These are phyloP conservation scores for Morone chrysops DNA, from an alignment of 2,113 vertebrate species.

Conservation along the genomic window DNA sequence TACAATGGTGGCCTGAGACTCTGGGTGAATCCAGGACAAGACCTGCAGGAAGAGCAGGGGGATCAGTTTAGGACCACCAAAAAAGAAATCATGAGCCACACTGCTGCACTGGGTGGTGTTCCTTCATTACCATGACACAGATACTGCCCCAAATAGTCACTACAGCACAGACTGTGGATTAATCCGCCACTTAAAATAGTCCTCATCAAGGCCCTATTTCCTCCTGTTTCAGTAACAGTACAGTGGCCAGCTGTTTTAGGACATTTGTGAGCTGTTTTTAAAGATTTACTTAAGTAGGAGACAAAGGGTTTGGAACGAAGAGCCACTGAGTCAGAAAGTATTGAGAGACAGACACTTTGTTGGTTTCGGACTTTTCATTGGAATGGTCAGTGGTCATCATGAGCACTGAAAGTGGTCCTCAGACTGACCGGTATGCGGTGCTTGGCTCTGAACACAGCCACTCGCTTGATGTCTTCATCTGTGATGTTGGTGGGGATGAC, in stretches of 20 bases:
- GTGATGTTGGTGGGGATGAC: conserved; percentile 93
- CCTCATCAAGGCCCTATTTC: no score
- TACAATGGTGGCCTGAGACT: conserved; percentile 94
- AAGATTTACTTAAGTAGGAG: neutral
- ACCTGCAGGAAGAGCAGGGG: conserved; percentile 80
- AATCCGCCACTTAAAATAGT: no score
- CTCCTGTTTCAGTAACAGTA: no score
- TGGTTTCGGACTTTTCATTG: no score
- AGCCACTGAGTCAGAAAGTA: neutral
- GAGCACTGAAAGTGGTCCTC: neutral
- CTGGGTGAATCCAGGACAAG: conserved; percentile 97
- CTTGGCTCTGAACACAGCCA: conserved; percentile 92
- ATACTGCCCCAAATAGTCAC: neutral
- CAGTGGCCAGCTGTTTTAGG: no score
- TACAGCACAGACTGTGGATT: no score
- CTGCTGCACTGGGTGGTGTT: neutral
- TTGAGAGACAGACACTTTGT: no score
- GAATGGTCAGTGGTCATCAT: no score
- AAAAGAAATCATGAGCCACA: neutral
- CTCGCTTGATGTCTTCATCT: conserved; percentile 92
- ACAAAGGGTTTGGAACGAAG: neutral
- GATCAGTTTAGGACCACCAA: neutral
- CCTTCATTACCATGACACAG: neutral
- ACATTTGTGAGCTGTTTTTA: neutral
- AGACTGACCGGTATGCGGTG: conserved; percentile 93